Evolutionary conservation across 2,888 invertebrate genomes (phyloP).

Genomic region (Agrotis segetum): DNA sequence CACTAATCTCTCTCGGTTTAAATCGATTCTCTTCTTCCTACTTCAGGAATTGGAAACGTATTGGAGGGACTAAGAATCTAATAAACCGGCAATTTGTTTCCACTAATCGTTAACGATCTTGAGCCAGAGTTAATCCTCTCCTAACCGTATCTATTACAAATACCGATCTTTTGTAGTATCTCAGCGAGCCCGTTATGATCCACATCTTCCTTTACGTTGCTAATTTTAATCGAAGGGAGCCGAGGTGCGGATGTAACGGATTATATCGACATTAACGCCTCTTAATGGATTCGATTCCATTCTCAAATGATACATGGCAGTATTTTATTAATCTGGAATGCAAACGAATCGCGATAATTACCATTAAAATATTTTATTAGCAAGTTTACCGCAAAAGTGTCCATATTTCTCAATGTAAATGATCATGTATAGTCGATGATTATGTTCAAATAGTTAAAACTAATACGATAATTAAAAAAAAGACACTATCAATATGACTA

Average conservation of each 20-base stretch:
- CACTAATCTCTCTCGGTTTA: neutral
- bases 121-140: slow-evolving; percentile 58
- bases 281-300: slow-evolving; percentile 75
- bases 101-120: slow-evolving; percentile 41
- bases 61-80: slow-evolving; percentile 27
- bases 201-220: slow-evolving; percentile 81
- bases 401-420: slow-evolving; percentile 35
- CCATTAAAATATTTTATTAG: slow-evolving; percentile 44
- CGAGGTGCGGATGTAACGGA: slow-evolving; percentile 82
- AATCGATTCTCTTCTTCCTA: slow-evolving; percentile 15
- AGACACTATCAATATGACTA: neutral
- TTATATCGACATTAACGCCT: slow-evolving; percentile 81
- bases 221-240: slow-evolving; percentile 81
- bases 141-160: slow-evolving; percentile 65
- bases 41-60: slow-evolving; percentile 5
- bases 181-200: slow-evolving; percentile 74
- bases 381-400: slow-evolving; percentile 28
- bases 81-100: slow-evolving; percentile 42
- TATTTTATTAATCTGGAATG: slow-evolving; percentile 54
- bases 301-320: slow-evolving; percentile 57
- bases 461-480: slow-evolving; percentile 2
- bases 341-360: slow-evolving; percentile 32
- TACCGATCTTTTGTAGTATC: slow-evolving; percentile 68
- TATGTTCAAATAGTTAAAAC: slow-evolving; percentile 28
- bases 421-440: slow-evolving; percentile 13